Conservation (phyloP, 2,888 invertebrate genomes). For the Nomada fabriciana region DNA sequence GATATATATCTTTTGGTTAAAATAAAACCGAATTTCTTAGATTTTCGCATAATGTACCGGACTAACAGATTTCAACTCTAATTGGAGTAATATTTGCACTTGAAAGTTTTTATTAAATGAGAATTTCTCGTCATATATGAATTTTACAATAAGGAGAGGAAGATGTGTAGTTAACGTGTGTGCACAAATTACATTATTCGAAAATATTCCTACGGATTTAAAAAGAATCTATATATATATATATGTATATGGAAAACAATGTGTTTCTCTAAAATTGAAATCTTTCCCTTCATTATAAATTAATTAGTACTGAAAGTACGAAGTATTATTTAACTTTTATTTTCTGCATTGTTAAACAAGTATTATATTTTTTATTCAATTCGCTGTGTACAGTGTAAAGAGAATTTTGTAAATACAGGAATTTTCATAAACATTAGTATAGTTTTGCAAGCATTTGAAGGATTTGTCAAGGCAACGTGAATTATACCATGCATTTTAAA, state of each 20-base stretch:
- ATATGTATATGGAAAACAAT: not conserved
- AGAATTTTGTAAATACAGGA: slow-evolving; percentile 77
- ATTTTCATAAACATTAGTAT: slow-evolving; percentile 69
- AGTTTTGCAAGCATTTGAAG: slow-evolving; percentile 62
- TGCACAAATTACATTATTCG: slow-evolving; percentile 53
- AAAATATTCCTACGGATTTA: slow-evolving; percentile 52
- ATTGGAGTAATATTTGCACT: slow-evolving; percentile 32
- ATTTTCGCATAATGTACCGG: slow-evolving; percentile 18
- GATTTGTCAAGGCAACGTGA: slow-evolving; percentile 55
- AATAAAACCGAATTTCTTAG: slow-evolving; percentile 29
- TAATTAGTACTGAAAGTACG: slow-evolving; percentile 27
- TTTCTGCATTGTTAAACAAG: slow-evolving; percentile 34
- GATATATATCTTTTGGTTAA: slow-evolving; percentile 27
- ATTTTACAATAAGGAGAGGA: slow-evolving; percentile 28
- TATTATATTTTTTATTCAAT: slow-evolving; percentile 49
- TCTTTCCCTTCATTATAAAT: slow-evolving; percentile 26
- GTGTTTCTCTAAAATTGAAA: not conserved
- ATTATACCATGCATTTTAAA: slow-evolving; percentile 66
- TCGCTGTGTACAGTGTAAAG: slow-evolving; percentile 79
- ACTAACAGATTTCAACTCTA: slow-evolving; percentile 13
- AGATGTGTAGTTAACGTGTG: slow-evolving; percentile 23
- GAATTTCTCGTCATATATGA: slow-evolving; percentile 15
- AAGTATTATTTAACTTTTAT: slow-evolving; percentile 38
- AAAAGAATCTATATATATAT: not conserved
- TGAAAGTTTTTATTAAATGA: slow-evolving; percentile 24